phyloP scores from a whole-genome alignment of 2,888 invertebrate species.

The Sarcophaga rosellei region DNA sequence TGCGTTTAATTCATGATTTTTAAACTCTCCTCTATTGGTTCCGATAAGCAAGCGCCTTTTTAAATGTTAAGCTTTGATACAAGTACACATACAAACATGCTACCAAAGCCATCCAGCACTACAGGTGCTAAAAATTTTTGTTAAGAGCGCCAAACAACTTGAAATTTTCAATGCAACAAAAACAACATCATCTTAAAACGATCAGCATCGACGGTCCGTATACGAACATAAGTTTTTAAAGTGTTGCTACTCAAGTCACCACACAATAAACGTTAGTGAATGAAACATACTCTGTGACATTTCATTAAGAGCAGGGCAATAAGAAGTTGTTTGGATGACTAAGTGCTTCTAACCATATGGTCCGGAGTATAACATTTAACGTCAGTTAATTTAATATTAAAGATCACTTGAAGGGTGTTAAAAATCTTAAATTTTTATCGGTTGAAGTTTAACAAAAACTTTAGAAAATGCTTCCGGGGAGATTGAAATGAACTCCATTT shows the following conservation, averaged over 20 bases:
- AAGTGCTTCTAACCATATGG: neutral
- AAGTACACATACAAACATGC: neutral
- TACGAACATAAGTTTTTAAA: neutral
- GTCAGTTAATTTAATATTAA: neutral
- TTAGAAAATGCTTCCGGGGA: neutral
- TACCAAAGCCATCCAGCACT: too few species aligned
- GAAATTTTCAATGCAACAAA: too few species aligned
- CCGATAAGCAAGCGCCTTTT: neutral
- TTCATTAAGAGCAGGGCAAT: neutral
- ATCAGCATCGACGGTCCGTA: neutral
- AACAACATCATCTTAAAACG: neutral
- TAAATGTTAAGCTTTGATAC: neutral
- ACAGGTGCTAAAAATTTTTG: too few species aligned
- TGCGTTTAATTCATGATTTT: neutral
- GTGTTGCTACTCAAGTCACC: neutral
- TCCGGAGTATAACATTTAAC: neutral
- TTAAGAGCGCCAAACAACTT: too few species aligned
- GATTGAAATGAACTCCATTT: neutral
- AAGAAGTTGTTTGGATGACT: too few species aligned
- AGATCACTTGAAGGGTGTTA: slow-evolving; percentile 39
- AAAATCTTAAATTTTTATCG: neutral
- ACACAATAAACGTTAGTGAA: neutral
- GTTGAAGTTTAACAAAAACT: neutral
- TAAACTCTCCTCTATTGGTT: neutral
- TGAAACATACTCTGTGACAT: neutral